Percentiles rank a stretch among this genome's conserved stretches.
phyloP scores from a whole-genome alignment of 2,113 vertebrate genomes.

The Megaceryle torquata region DNA sequence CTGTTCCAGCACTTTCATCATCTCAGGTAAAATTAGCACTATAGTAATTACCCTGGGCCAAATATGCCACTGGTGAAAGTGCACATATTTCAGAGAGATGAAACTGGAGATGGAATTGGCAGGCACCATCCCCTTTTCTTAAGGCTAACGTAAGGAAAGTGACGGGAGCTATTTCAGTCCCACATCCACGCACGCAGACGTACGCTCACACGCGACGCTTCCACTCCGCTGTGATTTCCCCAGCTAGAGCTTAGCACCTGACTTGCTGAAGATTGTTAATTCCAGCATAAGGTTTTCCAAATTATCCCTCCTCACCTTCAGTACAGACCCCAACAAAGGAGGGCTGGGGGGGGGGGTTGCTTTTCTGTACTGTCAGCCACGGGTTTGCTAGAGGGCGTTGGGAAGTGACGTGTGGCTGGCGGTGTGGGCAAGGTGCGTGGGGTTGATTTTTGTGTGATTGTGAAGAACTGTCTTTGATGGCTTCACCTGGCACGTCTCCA shows the following conservation, averaged over 20 bases:
- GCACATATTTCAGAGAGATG: not conserved
- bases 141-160: not conserved
- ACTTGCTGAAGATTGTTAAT: not conserved
- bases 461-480: not conserved
- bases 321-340: fast-evolving
- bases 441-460: not conserved
- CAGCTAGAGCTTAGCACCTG: not conserved
- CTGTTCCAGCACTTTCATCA: not conserved
- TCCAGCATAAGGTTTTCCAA: not conserved
- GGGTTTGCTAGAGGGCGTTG: not conserved
- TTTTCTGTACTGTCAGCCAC: fast-evolving
- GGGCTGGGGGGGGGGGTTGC: not conserved
- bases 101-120: not conserved
- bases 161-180: not conserved
- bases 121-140: not conserved
- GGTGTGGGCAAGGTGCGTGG: not conserved
- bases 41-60: not conserved
- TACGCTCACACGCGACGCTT: fast-evolving
- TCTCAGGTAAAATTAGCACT: slow-evolving; percentile 39
- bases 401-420: not conserved
- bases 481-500: not conserved
- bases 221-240: not conserved
- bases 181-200: fast-evolving
- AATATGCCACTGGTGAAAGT: not conserved
- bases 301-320: not conserved